A percentile compares a stretch with the other conserved stretches of the same genome.
Evolutionary conservation across 2,888 invertebrate genomes (phyloP).

Genomic region (Pseudeuparius sepicola): DNA sequence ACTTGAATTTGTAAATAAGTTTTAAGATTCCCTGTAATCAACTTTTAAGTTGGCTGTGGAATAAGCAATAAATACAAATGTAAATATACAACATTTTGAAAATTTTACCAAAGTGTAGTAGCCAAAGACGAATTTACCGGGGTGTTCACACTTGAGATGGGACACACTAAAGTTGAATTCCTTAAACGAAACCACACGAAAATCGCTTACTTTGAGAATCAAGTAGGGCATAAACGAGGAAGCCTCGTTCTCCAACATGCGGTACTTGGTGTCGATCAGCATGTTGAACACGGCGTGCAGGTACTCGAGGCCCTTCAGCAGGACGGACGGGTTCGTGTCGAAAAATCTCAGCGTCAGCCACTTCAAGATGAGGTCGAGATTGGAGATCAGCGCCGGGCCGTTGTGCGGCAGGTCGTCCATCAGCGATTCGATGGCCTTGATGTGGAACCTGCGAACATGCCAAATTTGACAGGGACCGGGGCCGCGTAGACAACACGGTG

Average conservation of each 20-base stretch:
- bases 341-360: conserved; percentile 96
- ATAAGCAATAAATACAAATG: too few species aligned
- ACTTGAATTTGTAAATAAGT: too few species aligned
- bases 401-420: conserved; percentile 75
- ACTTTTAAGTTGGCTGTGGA: too few species aligned
- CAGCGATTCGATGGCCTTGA: conserved; percentile 88
- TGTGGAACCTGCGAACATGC: conserved; percentile 71
- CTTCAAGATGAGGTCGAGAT: conserved; percentile 89
- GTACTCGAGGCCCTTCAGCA: conserved; percentile 92
- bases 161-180: too few species aligned
- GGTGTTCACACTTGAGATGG: too few species aligned
- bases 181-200: too few species aligned
- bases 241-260: conserved; percentile 84
- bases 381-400: conserved; percentile 70
- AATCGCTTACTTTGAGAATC: conserved; percentile 76
- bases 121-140: too few species aligned
- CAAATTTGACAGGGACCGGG: too few species aligned
- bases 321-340: conserved; percentile 96
- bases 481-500: too few species aligned
- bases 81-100: too few species aligned
- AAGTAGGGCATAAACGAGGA: conserved; percentile 91
- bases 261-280: conserved; percentile 71
- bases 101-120: conserved; percentile 1
- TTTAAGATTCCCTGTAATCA: too few species aligned
- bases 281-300: conserved; percentile 72